Conservation (phyloP, 1,140 invertebrate species). For the Mylabris phalerata region DNA sequence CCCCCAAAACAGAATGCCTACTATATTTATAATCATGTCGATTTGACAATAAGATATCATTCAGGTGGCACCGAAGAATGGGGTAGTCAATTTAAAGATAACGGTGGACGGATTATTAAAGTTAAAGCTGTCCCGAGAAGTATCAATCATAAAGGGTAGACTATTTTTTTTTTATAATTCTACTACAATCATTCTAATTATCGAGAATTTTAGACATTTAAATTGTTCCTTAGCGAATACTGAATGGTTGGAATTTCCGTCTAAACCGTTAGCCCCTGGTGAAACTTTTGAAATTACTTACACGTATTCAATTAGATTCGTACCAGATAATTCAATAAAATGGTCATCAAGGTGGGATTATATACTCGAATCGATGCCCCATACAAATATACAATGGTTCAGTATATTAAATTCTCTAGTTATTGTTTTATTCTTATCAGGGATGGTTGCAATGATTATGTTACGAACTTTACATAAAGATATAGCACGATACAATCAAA, state of each 20-base stretch:
- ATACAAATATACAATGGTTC: conserved; percentile 99
- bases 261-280: conserved; percentile 52
- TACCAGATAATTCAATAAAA: conserved; percentile 77
- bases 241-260: conserved; percentile 26
- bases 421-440: conserved; percentile 84
- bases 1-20: conserved; percentile 45
- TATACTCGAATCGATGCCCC: conserved; percentile 95
- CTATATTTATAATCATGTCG: conserved; percentile 96
- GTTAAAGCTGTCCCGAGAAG: conserved; percentile 52
- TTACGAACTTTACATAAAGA: conserved; percentile 96
- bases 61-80: conserved; percentile 78
- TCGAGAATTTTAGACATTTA: not conserved
- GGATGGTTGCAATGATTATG: conserved; percentile 99
- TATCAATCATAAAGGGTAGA: conserved; percentile 36
- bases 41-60: conserved; percentile 89
- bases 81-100: conserved; percentile 65
- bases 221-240: not conserved
- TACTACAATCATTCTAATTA: too few species aligned
- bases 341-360: conserved; percentile 99
- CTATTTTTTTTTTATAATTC: too few species aligned
- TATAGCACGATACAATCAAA: conserved; percentile 97
- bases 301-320: conserved; percentile 81
- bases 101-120: conserved; percentile 85
- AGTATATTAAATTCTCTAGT: conserved; percentile 87
- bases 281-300: conserved; percentile 68